Evolutionary conservation across 2,113 vertebrate genomes (phyloP), one percentile per base, ranked within the genome.

Genomic region (Lepus europaeus): DNA sequence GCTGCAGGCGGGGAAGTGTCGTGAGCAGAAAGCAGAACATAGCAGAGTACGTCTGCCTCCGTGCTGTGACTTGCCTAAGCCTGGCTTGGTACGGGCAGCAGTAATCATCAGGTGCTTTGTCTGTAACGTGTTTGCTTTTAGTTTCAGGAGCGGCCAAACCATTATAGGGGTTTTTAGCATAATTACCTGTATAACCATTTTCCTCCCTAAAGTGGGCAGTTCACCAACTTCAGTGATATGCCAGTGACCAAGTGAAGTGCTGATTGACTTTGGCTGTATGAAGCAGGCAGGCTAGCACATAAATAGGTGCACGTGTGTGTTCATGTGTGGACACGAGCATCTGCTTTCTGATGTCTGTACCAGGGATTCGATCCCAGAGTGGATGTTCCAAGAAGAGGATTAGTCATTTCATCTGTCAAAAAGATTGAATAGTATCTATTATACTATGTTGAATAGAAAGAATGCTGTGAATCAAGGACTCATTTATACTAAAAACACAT

Each of bases 401-500:
- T 87, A 95, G 85, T 76, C 96, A 93, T 87, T 93, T 53, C 7
- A 92, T 93, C 49, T 92, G 45, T 77, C 7, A 36, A 59, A n/a
- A 39, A 96, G 72, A 91, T 85, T 88, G 27, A 36, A 51, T 36
- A 66, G 36, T 88, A 14, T 12, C 5, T 63, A 27, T 5, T 27
- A 93, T 96, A 83, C 36, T 64, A 82, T 96, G 68, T 94, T 59
- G 63, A 91, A 72, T 97, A 97, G 96, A 91, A 97, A 96, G 95
- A 98, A 97, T 5, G 91, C 13, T 36, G 4, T 23, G 63, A 20
- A 4, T 53, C 69, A 87, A 97, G 96, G 84, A 90, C 78, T 96
- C 89, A 96, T 95, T 97, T 95, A 95, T 96, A 89, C 84, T 94
- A 97, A 97, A 45, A 96, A 96, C 66, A 93, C 84, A 87, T 70